phyloP scores from a whole-genome alignment of 2,113 vertebrate genomes.

The Dolichotis patagonum region DNA sequence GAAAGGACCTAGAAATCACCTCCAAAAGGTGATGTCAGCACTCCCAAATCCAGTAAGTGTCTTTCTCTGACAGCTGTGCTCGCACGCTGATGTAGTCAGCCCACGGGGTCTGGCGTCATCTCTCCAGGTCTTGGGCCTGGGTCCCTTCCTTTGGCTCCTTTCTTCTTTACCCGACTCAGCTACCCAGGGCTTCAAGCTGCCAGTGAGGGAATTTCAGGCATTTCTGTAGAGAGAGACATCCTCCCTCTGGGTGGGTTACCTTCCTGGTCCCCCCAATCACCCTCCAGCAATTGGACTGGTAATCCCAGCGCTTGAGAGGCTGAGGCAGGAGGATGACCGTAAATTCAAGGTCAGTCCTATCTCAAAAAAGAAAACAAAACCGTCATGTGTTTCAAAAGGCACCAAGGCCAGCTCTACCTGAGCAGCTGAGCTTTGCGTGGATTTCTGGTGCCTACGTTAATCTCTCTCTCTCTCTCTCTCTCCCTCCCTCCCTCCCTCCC shows the following conservation, averaged over 20 bases:
- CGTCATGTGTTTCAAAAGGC: background rate
- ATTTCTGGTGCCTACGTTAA: background rate
- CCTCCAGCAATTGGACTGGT: background rate
- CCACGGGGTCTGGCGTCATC: background rate
- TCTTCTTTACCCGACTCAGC: background rate
- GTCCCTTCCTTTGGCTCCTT: background rate
- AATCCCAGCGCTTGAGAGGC: background rate
- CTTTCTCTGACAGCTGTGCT: background rate
- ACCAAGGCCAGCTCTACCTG: background rate
- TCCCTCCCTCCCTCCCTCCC: background rate
- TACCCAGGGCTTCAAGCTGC: background rate
- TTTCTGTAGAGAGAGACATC: background rate
- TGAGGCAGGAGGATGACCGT: background rate
- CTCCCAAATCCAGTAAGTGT: background rate
- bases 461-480: background rate
- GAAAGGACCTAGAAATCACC: background rate
- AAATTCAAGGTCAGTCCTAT: background rate
- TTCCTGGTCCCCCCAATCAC: background rate
- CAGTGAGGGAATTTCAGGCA: background rate
- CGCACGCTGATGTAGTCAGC: background rate
- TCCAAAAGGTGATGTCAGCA: background rate
- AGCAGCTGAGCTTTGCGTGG: background rate
- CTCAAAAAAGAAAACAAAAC: background rate
- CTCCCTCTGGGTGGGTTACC: background rate
- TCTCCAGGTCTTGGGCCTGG: background rate